phyloP scores from a whole-genome alignment of 2,113 vertebrate species.

The Candoia aspera region DNA sequence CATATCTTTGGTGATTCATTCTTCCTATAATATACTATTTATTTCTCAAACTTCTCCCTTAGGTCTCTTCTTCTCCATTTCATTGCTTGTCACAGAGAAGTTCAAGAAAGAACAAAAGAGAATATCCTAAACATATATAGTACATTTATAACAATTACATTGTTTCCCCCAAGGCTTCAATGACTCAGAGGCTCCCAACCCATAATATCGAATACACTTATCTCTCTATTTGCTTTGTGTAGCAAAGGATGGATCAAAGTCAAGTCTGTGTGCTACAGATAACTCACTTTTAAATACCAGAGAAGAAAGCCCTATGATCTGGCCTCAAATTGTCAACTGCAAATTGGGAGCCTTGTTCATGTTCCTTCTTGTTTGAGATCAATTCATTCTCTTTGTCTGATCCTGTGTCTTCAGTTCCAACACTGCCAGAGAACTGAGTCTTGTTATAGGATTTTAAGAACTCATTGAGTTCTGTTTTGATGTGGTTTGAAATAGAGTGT shows the following conservation, averaged over 20 bases:
- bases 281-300: constrained; percentile 53
- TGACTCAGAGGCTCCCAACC: constrained; percentile 37
- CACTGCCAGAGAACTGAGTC: constrained; percentile 25
- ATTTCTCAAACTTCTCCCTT: neutral
- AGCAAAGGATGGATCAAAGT: constrained; percentile 54
- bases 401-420: constrained; percentile 38
- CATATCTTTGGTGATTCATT: constrained; percentile 54
- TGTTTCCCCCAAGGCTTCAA: constrained; percentile 33
- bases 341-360: constrained; percentile 45
- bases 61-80: neutral
- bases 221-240: constrained; percentile 48
- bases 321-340: constrained; percentile 42
- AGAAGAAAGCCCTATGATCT: constrained; percentile 54
- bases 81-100: neutral
- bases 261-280: constrained; percentile 54
- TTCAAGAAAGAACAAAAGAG: constrained; percentile 59
- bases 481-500: constrained; percentile 5
- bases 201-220: constrained; percentile 53
- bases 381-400: neutral
- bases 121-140: constrained; percentile 31
- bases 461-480: constrained; percentile 35
- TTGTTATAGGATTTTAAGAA: constrained; percentile 40
- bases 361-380: constrained; percentile 51
- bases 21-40: constrained; percentile 40
- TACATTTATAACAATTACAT: constrained; percentile 32